Evolutionary conservation across 2,113 vertebrate genomes (phyloP), one percentile per base, ranked within the genome.

Genomic region (Lethenteron reissneri): DNA sequence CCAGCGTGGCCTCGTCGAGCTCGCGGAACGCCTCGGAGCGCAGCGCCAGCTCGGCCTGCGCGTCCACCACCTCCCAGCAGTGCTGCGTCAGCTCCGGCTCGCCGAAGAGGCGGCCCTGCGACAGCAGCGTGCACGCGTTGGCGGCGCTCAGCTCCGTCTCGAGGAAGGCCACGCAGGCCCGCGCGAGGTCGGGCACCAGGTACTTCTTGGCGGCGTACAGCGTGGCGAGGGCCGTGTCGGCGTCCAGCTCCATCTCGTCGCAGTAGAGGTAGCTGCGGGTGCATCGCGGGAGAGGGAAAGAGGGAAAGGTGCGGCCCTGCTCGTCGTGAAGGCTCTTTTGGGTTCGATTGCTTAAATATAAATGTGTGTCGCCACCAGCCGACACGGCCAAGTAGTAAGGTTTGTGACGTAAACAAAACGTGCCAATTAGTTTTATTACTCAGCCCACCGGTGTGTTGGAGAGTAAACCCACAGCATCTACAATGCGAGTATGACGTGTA

Each of bases 61-160:
- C 89, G 9, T 97, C 94, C 9, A 99, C 97, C 73, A 99, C 91
- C 79, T 94, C 88, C 94, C 94, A 99, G 81, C 94, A 99, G 73
- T 92, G 87, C 82, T 87, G 85, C 1, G 85, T 90, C 78, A 97
- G 81, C 78, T 95, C 89, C 0, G 90, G 88, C 79, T 99, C 94
- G 80, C 97, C 92, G 1, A 99, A 96, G 71, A 97, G 85, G n/a
- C 86, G 83, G 81, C 94, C 95, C 83, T 97, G 94, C 41, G 90
- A 95, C 17, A 99, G 86, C 80, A 97, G 83, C 64, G 95, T 86
- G 9, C 92, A 99, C 58, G 92, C 92, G 0, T 97, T 99, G 76
- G 85, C 86, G 0, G 89, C 94, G 75, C 97, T 92, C 78, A 99
- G 81, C 74, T 90, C 91, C 0, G 89, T 92, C 80, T 99, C 92